Evolutionary conservation across 2,888 invertebrate species (phyloP), one percentile per base, ranked within the genome.

Genomic region (Archips xylosteana): DNA sequence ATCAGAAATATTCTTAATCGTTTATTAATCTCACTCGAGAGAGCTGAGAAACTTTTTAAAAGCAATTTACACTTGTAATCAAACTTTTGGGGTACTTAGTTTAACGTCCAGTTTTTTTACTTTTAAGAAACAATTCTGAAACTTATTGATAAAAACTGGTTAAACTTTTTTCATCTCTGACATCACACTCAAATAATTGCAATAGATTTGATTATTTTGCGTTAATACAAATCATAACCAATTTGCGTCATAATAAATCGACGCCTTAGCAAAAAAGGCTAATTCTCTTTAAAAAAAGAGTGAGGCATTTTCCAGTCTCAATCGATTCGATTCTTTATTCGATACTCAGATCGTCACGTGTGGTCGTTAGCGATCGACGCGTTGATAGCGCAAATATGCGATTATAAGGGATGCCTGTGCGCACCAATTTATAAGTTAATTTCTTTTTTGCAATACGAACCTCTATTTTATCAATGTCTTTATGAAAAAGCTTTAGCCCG

Each of bases 371-470:
- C 76, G 74, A 75, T 79, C 82, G 82, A 81, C 75, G 78, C 75
- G 77, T 77, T 75, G 76, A 84, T 78, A 74, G 79, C 76, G 78
- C 78, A 78, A 79, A 78, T 81, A 78, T 75, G 76, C 77, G 77
- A 82, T 83, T 80, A 82, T 79, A 78, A 77, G 69, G 61, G 51
- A 72, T 62, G 54, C 54, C 57, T 9, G 49, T 47, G 47, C 71
- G 71, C 77, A 61, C 79, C 78, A 78, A 82, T 82, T 83, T 83
- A 83, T 81, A 82, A 82, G 81, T 83, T 83, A 83, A 84, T 83
- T 79, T 80, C 76, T 77, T 73, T 69, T 70, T 77, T 68, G 12
- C 47, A 64, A 54, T 42, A 12, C 13, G 47, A 47, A 63, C 23
- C 57, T 32, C n/a, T 8, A 8, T 49, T 49, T 54, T 54, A 54